Percentiles rank a stretch among this genome's conserved stretches.
phyloP scores from a whole-genome alignment of 2,113 vertebrate genomes.

The Serranochromis macrocephalus region DNA sequence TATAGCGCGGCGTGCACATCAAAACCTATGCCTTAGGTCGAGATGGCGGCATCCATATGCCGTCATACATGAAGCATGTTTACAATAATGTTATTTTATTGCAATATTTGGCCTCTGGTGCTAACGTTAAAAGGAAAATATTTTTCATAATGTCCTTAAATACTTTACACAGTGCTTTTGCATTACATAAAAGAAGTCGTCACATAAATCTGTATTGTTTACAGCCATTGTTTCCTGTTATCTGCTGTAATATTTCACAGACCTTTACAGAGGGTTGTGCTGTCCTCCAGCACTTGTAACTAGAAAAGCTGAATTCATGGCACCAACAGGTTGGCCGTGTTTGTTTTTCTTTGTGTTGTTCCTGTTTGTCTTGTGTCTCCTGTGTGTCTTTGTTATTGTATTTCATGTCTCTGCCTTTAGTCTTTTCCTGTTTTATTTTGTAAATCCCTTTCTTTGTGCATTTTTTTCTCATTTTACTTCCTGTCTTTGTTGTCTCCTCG shows the following conservation, averaged over 20 bases:
- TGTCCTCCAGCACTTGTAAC: not conserved
- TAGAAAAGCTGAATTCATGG: not conserved
- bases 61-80: constrained; percentile 17
- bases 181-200: not conserved
- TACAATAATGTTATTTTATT: not conserved
- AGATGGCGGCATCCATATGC: constrained; percentile 34
- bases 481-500: not conserved
- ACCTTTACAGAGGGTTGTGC: not conserved
- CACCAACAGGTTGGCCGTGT: not conserved
- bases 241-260: not conserved
- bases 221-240: not conserved
- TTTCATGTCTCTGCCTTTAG: not conserved
- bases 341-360: not conserved
- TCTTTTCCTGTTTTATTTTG: not conserved
- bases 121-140: rapidly evolving
- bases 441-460: not conserved
- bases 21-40: constrained; percentile 39
- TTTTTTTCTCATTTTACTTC: not conserved
- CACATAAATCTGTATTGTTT: not conserved
- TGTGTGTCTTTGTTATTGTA: not conserved
- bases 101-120: not conserved
- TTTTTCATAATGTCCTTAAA: not conserved
- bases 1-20: constrained; percentile 41
- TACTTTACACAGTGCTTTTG: not conserved
- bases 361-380: not conserved